A percentile compares a stretch with the other conserved stretches of the same genome.
These are phyloP conservation scores for Hydroisotoma schaefferi DNA, from an alignment of 2,888 invertebrate genomes.

Conservation along the genomic window DNA sequence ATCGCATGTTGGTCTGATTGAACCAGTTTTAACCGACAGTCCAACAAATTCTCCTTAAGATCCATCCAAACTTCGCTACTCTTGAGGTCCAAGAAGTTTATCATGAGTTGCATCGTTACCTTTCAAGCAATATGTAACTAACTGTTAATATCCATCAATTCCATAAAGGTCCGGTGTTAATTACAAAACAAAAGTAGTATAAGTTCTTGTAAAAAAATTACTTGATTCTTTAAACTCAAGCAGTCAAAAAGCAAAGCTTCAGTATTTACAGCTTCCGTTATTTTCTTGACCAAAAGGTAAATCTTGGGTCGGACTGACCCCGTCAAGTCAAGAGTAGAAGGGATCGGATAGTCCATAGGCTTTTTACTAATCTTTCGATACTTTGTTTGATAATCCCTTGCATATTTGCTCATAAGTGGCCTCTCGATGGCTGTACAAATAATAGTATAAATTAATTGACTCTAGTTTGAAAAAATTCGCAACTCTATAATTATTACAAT, in stretches of 20 bases:
- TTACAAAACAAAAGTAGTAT: no score
- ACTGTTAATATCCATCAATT: neutral
- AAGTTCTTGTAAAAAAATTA: no score
- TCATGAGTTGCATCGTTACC: conserved; percentile 46
- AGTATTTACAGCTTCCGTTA: conserved; percentile 40
- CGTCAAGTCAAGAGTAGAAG: conserved; percentile 34
- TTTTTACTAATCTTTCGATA: conserved; percentile 6
- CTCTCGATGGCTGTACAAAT: conserved; percentile 26
- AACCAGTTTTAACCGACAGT: conserved; percentile 16
- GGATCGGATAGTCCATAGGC: conserved; percentile 13
- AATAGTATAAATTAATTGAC: no score
- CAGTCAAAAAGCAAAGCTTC: conserved; percentile 43
- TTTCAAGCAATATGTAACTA: conserved; percentile 6
- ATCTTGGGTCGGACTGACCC: conserved; percentile 43
- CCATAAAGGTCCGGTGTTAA: neutral
- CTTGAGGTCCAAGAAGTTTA: conserved; percentile 43
- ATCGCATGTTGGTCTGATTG: conserved; percentile 21
- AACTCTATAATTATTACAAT: no score
- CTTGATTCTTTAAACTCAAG: conserved; percentile 43
- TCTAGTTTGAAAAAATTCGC: no score
- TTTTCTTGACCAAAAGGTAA: conserved; percentile 40
- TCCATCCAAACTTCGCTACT: conserved; percentile 39
- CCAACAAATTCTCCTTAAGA: conserved; percentile 29
- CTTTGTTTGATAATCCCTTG: conserved; percentile 22
- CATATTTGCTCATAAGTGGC: conserved; percentile 42